Base-by-base conservation (phyloP, 1,140 invertebrate genomes). In the Caerostris extrusa region DNA sequence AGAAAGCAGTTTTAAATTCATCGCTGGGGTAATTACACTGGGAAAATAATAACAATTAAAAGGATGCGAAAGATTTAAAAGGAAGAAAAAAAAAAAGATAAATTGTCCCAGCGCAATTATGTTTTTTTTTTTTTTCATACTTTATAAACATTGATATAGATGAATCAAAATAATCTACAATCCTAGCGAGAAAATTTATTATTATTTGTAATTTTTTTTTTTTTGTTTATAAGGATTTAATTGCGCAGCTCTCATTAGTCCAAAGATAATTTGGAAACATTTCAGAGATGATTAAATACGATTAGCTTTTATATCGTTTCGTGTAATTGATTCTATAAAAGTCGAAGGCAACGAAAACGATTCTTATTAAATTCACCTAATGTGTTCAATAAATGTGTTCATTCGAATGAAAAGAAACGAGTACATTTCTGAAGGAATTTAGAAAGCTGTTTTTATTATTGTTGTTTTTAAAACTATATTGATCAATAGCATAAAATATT, bases 1-100 rank as follows among this genome's bases (percentile, higher is more conserved):
- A 89, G 87, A 89, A 89, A 89, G 87, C 64, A 89, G 87, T 69
- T 89, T 89, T 89, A 89, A 89, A 89, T 89, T 89, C 87, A 71
- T 71, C 53, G 64, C 53, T 89, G 8, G 64, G 64, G 87, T 89
- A 89, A 89, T 89, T 89, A 89, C 86, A 17, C 61, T 17, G 6
- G 64, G 50, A 89, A 87, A 71, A 89, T 71, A 89, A 71, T 89
- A 89, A 89, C 64, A 89, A 69, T 89, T 89, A 89, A 89, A 89
- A 89, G n/a, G 50, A 17, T 3, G 10, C 34, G 58, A 88, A 85
- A 19, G 57, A 85, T 55, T 67, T 14, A 34, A 34, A 71, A 71
- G 19, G 7, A 57, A 5, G 7, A 57, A 5, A 83, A 14, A 57
- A 83, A 83, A 83, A 83, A 55, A 57, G 6, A 83, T 14, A 50